A percentile compares a stretch with the other conserved stretches of the same genome.
Evolutionary conservation across 2,888 invertebrate genomes (phyloP).

Genomic region (Tanypteryx hageni): DNA sequence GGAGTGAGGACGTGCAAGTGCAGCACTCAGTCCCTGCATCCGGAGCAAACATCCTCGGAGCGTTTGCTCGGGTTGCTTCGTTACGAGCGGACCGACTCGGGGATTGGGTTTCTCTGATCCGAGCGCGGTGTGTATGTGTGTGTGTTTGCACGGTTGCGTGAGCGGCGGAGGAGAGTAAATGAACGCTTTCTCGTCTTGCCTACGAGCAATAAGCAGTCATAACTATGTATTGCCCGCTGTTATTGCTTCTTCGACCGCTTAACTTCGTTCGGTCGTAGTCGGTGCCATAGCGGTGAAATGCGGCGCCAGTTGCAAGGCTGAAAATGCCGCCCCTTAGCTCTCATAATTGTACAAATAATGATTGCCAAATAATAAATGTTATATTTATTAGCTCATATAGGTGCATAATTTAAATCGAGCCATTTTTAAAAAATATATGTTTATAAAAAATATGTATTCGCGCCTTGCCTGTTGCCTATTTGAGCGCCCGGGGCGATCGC

Average conservation of each 20-base stretch:
- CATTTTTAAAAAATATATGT: too few relatives aligned
- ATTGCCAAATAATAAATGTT: too few relatives aligned
- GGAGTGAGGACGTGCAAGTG: not conserved
- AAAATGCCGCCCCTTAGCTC: too few relatives aligned
- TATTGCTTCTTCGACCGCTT: not conserved
- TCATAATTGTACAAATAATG: too few relatives aligned
- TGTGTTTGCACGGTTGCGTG: not conserved
- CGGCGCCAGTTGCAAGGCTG: not conserved
- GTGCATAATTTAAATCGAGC: too few relatives aligned
- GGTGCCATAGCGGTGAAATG: not conserved
- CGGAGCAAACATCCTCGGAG: conserved; percentile 1
- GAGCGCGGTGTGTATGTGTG: not conserved
- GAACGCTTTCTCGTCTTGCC: not conserved
- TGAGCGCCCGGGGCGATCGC: too few relatives aligned
- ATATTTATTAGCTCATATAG: too few relatives aligned
- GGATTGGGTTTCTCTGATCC: not conserved
- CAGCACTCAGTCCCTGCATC: conserved; percentile 19
- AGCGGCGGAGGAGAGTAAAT: not conserved
- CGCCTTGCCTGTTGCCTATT: too few relatives aligned
- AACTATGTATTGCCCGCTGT: not conserved
- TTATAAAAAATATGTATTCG: too few relatives aligned
- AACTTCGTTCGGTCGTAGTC: not conserved
- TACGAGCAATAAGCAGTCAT: not conserved
- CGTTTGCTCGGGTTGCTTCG: not conserved
- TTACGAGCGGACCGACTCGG: not conserved